These are phyloP conservation scores for Eulemur rufifrons DNA, from an alignment of 2,113 vertebrate genomes.

Conservation along the genomic window DNA sequence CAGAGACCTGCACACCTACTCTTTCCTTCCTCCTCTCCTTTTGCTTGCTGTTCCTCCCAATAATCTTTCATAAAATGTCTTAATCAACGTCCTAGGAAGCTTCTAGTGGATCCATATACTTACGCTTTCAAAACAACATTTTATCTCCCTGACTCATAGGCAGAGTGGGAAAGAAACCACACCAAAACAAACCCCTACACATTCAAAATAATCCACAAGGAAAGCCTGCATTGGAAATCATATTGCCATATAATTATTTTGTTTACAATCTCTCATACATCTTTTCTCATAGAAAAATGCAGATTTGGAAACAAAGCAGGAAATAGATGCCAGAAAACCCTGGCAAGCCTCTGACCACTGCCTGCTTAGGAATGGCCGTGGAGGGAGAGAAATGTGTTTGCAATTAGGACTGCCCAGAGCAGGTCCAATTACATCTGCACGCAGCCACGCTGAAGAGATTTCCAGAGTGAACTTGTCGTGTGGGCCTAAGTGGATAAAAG, in stretches of 20 bases:
- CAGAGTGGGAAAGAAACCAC: constrained; percentile 27
- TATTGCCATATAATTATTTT: constrained; percentile 81
- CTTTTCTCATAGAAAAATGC: constrained; percentile 85
- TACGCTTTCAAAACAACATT: constrained; percentile 71
- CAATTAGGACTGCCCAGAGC: constrained; percentile 83
- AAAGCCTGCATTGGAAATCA: constrained; percentile 74
- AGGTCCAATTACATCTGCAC: constrained; percentile 80
- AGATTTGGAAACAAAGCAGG: constrained; percentile 83
- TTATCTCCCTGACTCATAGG: constrained; percentile 64
- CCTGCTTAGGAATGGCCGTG: constrained; percentile 80
- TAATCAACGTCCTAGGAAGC: constrained; percentile 33
- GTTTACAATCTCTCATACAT: constrained; percentile 83
- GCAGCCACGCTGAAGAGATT: constrained; percentile 78
- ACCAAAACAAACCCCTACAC: constrained; percentile 57
- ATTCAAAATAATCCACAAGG: constrained; percentile 71
- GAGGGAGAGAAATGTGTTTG: constrained; percentile 86
- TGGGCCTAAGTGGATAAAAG: constrained; percentile 77
- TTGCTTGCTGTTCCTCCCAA: constrained; percentile 39
- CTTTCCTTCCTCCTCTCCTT: not conserved
- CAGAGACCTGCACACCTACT: not conserved
- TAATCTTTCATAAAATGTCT: constrained; percentile 59
- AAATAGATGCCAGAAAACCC: constrained; percentile 84
- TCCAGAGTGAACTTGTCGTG: constrained; percentile 77
- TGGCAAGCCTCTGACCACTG: constrained; percentile 78
- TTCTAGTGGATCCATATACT: constrained; percentile 50